Evolutionary conservation across 1,140 invertebrate genomes (phyloP), one percentile per base, ranked within the genome.

Genomic region (Bombyx mandarina): DNA sequence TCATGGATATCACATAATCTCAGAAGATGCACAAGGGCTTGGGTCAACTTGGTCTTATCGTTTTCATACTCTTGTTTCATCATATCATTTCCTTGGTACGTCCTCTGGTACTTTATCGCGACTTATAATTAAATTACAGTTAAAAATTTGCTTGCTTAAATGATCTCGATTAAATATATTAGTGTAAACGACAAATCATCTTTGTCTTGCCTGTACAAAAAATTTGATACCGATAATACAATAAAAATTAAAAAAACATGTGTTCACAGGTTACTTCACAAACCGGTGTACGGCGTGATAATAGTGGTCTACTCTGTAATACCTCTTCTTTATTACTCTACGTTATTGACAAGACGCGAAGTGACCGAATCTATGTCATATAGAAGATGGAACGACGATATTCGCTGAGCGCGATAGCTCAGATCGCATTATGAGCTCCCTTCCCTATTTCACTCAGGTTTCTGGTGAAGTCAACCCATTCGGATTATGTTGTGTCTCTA

Each of bases 71-170:
- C 86, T 8, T 61, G 88, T 7, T 67, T 89, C 43, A 65, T 89
- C 10, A 79, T 87, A 52, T 84, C 88, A 35, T 52, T 88, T 43
- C 82, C 88, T 8, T 89, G 88, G 88, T 86, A 66, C 74, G 76
- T 71, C 26, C 26, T 35, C 26, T 35, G 26, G 26, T 3, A 35
- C 26, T 35, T 35, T 35, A 35, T 35, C 2, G 2, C 1, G 26
- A 35, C 26, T 0, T 35, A 35, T 1, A 35, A 5, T 35, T 35
- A 35, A 5, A 35, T 35, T 35, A 1, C 26, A 35, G 26, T 35
- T 35, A 35, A 35, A 35, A 35, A 3, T 35, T 35, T 35, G 26
- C 26, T 18, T 18, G 12, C 12, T 18, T 18, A 18, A 18, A 18
- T 18, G 12, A 18, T 18, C 12, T 18, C 12, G 12, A 18, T 18